These are phyloP conservation scores for Microplitis demolitor DNA, from an alignment of 1,140 invertebrate genomes.

Conservation along the genomic window DNA sequence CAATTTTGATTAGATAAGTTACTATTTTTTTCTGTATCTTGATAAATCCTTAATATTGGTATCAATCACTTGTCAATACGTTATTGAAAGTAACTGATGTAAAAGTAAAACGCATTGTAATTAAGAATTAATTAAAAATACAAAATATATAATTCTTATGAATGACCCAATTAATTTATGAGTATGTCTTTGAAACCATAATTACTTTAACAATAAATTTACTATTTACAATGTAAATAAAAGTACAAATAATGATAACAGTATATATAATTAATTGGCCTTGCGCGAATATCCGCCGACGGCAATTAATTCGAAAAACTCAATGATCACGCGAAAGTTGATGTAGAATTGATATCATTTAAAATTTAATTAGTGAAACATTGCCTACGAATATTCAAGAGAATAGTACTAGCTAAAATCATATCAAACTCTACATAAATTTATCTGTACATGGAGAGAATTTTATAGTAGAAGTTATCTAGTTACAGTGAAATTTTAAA, in stretches of 20 bases:
- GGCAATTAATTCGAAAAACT: constrained; percentile 23
- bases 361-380: constrained; percentile 26
- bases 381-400: constrained; percentile 24
- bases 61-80: neutral
- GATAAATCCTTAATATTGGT: neutral
- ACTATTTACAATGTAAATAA: no score
- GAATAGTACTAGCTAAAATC: neutral
- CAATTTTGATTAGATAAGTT: no score
- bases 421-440: neutral
- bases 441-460: neutral
- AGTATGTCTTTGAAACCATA: neutral
- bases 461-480: no score
- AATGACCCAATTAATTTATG: neutral
- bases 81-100: neutral
- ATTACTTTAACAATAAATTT: neutral
- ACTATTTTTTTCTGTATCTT: no score
- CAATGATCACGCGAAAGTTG: constrained; percentile 1
- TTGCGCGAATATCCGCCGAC: neutral
- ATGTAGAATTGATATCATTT: constrained; percentile 27
- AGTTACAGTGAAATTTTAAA: no score
- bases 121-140: no score
- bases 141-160: no score
- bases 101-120: no score
- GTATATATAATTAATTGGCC: constrained; percentile 8
- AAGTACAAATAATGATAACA: neutral